A percentile compares a stretch with the other conserved stretches of the same genome.
phyloP scores from a whole-genome alignment of 2,797 vertebrate species.

The Serranus cabrilla region DNA sequence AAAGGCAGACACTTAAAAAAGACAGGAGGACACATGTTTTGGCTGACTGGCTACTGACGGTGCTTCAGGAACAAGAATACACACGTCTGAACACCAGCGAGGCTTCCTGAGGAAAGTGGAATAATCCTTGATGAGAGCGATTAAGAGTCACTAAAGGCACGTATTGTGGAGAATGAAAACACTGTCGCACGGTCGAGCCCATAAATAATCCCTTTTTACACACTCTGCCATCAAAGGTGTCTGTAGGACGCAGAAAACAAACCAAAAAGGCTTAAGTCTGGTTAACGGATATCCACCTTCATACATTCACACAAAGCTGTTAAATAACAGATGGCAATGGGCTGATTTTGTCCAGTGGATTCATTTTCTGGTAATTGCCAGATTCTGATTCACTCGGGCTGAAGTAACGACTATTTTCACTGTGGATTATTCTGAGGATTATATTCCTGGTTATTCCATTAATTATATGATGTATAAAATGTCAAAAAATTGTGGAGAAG shows the following conservation, averaged over 20 bases:
- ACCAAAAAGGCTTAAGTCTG: constrained; percentile 30
- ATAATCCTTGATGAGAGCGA: constrained; percentile 72
- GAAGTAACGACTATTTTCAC: too few relatives aligned
- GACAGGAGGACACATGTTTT: constrained; percentile 80
- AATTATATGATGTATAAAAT: too few relatives aligned
- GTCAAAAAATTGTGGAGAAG: too few relatives aligned
- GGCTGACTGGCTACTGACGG: constrained; percentile 67
- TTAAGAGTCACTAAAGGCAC: constrained; percentile 69
- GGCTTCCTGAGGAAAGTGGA: constrained; percentile 65
- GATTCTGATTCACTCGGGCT: neutral
- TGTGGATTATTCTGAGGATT: too few relatives aligned
- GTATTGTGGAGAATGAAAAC: constrained; percentile 58
- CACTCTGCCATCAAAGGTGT: constrained; percentile 44
- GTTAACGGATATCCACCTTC: constrained; percentile 16
- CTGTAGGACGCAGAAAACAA: constrained; percentile 40
- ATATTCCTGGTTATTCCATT: too few relatives aligned
- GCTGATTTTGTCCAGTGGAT: neutral
- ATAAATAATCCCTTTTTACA: constrained; percentile 68
- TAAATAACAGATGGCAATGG: constrained; percentile 6
- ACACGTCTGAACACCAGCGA: constrained; percentile 65
- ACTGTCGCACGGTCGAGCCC: constrained; percentile 27
- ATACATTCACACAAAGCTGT: constrained; percentile 29
- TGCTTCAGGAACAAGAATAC: constrained; percentile 67
- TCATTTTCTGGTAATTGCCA: neutral
- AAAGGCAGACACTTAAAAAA: constrained; percentile 72